Conservation (phyloP, 53 echinoderm and acorn worm species). For the Apostichopus leukothele region DNA sequence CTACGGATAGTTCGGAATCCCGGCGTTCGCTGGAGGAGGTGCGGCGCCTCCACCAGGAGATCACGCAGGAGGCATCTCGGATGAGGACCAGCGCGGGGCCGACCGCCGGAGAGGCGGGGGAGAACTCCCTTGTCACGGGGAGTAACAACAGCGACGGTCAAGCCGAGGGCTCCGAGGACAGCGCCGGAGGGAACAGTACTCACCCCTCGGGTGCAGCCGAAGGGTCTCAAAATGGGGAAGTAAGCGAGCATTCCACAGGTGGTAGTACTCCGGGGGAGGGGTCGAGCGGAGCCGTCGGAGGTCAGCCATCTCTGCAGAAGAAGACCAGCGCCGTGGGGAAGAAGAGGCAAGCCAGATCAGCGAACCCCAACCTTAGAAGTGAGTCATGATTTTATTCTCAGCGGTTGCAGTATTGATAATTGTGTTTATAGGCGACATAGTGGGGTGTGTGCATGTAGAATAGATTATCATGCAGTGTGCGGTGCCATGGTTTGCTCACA, state of each 20-base stretch:
- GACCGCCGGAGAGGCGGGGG: not conserved
- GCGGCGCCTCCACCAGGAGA: constrained; percentile 68
- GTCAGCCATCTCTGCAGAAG: constrained; percentile 21
- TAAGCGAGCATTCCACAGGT: constrained; percentile 21
- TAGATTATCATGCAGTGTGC: too few species aligned
- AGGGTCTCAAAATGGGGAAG: not conserved
- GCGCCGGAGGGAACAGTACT: constrained; percentile 22
- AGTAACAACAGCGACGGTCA: not conserved
- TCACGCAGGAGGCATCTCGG: constrained; percentile 70
- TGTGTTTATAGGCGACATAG: too few species aligned
- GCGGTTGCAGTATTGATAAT: too few species aligned
- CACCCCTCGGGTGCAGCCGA: not conserved
- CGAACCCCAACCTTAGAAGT: constrained; percentile 70
- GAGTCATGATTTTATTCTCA: not conserved
- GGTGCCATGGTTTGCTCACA: too few species aligned
- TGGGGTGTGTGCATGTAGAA: too few species aligned
- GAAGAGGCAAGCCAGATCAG: constrained; percentile 63
- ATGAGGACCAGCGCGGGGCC: constrained; percentile 63
- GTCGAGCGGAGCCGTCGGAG: not conserved
- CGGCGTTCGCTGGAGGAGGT: constrained; percentile 25
- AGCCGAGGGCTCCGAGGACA: not conserved
- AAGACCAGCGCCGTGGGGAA: constrained; percentile 63
- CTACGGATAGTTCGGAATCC: constrained; percentile 29
- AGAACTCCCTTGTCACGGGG: not conserved
- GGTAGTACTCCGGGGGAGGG: constrained; percentile 22